A percentile compares a stretch with the other conserved stretches of the same genome.
phyloP scores from a whole-genome alignment of 2,797 vertebrate genomes.

The Cryptoprocta ferox region DNA sequence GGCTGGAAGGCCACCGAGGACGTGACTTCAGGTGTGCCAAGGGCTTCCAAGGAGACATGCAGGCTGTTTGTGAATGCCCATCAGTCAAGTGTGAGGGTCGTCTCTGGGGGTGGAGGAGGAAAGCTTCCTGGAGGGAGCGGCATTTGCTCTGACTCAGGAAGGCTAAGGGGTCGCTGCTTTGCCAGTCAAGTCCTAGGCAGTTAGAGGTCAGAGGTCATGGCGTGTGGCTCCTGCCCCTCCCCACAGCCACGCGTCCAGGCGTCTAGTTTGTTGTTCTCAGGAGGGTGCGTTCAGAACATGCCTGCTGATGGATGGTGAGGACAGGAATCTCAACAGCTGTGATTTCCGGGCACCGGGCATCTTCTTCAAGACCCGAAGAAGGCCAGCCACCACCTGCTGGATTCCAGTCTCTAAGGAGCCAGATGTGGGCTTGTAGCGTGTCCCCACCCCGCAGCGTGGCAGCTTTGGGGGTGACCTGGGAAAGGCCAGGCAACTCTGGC shows the following conservation, averaged over 20 bases:
- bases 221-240: not conserved
- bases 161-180: not conserved
- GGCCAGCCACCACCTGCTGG: too few relatives aligned
- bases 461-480: not conserved
- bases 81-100: not conserved
- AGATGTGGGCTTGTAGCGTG: not conserved
- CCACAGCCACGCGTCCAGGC: too few relatives aligned
- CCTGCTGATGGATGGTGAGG: not conserved
- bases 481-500: not conserved
- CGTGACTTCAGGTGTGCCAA: not conserved
- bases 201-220: not conserved
- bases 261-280: not conserved
- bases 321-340: not conserved
- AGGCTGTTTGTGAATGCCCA: not conserved
- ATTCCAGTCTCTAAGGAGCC: not conserved
- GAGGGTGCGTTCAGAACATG: not conserved
- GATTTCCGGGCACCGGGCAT: not conserved
- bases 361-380: not conserved
- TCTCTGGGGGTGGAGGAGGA: not conserved
- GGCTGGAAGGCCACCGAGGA: not conserved
- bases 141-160: not conserved
- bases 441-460: too few relatives aligned
- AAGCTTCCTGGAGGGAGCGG: not conserved
- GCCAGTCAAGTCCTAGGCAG: not conserved
- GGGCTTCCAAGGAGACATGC: not conserved